A percentile compares a stretch with the other conserved stretches of the same genome.
These are phyloP conservation scores for Cataglyphis cursor DNA, from an alignment of 2,888 invertebrate genomes.

Conservation along the genomic window DNA sequence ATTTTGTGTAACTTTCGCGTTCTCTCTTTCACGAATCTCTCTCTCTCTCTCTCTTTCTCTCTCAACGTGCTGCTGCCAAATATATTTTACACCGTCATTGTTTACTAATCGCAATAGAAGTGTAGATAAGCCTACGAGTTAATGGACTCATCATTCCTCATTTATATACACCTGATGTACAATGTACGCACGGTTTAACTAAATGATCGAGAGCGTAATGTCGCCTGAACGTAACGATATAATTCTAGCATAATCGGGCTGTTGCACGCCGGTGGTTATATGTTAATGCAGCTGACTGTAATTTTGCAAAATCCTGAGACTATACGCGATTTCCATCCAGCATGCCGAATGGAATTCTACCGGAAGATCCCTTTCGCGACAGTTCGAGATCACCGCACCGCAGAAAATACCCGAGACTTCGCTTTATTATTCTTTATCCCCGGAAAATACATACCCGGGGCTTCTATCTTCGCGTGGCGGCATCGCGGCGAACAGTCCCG, in stretches of 20 bases:
- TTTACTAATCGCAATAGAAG: constrained; percentile 31
- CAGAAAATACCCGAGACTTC: constrained; percentile 48
- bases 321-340: constrained; percentile 32
- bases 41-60: no score
- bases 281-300: constrained; percentile 24
- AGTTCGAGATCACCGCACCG: constrained; percentile 41
- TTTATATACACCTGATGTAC: not conserved
- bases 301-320: constrained; percentile 34
- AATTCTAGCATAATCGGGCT: not conserved
- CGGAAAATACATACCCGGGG: constrained; percentile 35
- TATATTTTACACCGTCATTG: constrained; percentile 22
- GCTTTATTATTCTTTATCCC: constrained; percentile 50
- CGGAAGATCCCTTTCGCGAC: constrained; percentile 27
- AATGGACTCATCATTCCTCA: constrained; percentile 11
- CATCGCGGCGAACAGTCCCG: constrained; percentile 8
- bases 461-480: constrained; percentile 4
- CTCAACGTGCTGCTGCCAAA: not conserved
- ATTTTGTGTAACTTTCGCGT: constrained; percentile 43
- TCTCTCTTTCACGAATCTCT: constrained; percentile 13
- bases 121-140: not conserved
- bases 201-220: constrained; percentile 10
- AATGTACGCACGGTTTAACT: constrained; percentile 1
- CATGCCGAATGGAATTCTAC: constrained; percentile 42
- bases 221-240: not conserved
- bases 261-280: not conserved